Percentiles rank a stretch among this genome's conserved stretches.
Evolutionary conservation across 2,113 vertebrate genomes (phyloP).

Genomic region (Lota lota): DNA sequence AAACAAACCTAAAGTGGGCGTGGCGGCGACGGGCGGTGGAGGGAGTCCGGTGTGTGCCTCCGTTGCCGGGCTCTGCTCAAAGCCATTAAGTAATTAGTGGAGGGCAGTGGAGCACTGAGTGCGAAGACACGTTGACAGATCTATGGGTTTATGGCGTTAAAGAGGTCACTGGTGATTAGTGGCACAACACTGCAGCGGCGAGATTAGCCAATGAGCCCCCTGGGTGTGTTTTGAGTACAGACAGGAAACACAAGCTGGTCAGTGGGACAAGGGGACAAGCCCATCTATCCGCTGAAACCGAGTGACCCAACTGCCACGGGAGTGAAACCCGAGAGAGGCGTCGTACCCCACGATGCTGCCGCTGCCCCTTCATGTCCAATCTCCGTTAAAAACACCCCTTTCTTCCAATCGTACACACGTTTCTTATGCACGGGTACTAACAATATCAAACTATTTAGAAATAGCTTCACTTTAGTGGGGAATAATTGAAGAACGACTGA

Average conservation of each 20-base stretch:
- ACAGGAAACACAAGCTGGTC: conserved; percentile 10
- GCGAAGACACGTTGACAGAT: conserved; percentile 41
- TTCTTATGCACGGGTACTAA: too few relatives aligned
- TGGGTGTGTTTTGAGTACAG: neutral
- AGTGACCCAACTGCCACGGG: neutral
- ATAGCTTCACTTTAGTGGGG: too few relatives aligned
- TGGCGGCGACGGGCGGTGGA: too few relatives aligned
- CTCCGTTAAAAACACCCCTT: too few relatives aligned
- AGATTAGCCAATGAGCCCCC: conserved; percentile 51
- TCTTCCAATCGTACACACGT: too few relatives aligned
- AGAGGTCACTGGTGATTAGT: conserved; percentile 54
- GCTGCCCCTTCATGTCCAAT: too few relatives aligned
- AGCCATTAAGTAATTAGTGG: neutral
- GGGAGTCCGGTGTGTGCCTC: too few relatives aligned
- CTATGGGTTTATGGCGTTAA: conserved; percentile 48
- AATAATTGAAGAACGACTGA: too few relatives aligned
- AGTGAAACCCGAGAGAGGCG: too few relatives aligned
- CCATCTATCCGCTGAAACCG: conserved; percentile 12
- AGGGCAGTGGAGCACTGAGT: conserved; percentile 29
- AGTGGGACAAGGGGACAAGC: conserved; percentile 11
- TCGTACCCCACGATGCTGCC: too few relatives aligned
- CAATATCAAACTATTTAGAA: too few relatives aligned
- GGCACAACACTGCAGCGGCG: conserved; percentile 25
- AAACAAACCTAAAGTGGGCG: too few relatives aligned
- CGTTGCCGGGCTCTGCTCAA: neutral